Base-by-base conservation (phyloP, 37 sponge, comb jelly and placozoan species). In the Beroe forskalii region DNA sequence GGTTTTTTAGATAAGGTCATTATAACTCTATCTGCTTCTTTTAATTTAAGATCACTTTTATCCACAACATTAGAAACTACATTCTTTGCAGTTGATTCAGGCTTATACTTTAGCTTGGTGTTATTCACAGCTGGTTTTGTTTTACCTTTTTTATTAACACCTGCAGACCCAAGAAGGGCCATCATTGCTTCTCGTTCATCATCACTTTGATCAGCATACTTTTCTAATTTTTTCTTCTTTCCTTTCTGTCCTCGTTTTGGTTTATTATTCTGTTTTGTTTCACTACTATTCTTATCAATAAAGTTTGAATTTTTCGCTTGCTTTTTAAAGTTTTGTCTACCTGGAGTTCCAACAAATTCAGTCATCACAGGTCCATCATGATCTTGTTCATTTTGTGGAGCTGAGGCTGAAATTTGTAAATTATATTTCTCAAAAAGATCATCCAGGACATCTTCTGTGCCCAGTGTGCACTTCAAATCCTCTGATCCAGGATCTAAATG, bases 161-260 rank as follows among this genome's bases (percentile, higher is more conserved):
- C 86, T 28, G 86, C 86, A 38, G 86, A 80, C 40, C 90, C 93
- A 39, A 96, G 67, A 30, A 94, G 32, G 0, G 95, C 76, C 95
- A 95, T 94, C 32, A 69, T 91, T 42, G 92, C 61, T 75, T 90
- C 40, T 31, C 92, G 90, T 35, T 97, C 99, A 23, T 96, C 97
- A 60, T 98, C 95, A 89, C 96, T 97, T 33, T 96, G 96, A 76
- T 96, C 96, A 28, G 76, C 91, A 67, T 98, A 96, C 91, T 93
- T 94, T 38, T 96, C 93, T 61, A 62, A 35, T 31, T 44, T 62
- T 37, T 95, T 98, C 92, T 94, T 95, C 89, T 31, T 43, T 69
- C 93, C 94, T 93, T 94, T 94, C 63, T 95, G 94, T 33, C 96
- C 94, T 90, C 96, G 62, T 72, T 94, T 95, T 0, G 90, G 35